These are phyloP conservation scores for Drosophila neutralis DNA, from an alignment of 2,888 invertebrate genomes.

Conservation along the genomic window DNA sequence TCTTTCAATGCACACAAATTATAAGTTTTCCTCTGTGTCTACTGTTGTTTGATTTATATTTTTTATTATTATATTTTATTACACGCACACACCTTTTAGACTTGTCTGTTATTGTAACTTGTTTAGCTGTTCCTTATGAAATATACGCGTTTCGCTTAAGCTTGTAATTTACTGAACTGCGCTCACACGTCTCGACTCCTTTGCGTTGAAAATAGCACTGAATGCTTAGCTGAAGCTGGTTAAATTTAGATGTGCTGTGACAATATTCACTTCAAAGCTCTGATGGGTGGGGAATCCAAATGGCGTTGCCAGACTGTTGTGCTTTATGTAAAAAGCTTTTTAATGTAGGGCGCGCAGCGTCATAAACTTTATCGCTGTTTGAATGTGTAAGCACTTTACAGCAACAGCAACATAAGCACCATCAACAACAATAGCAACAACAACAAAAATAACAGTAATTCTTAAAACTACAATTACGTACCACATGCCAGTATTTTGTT, in stretches of 20 bases:
- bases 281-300: constrained; percentile 22
- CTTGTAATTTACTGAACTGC: constrained; percentile 26
- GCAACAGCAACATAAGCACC: constrained; percentile 2
- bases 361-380: constrained; percentile 2
- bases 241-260: constrained; percentile 32
- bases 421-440: constrained; percentile 11
- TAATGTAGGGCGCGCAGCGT: constrained; percentile 6
- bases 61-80: constrained; percentile 14
- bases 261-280: constrained; percentile 41
- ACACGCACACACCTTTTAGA: constrained; percentile 39
- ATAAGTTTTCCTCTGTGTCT: constrained; percentile 22
- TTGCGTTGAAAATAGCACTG: constrained; percentile 49
- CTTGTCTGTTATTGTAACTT: constrained; percentile 32
- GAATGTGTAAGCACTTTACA: constrained; percentile 5
- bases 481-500: constrained; percentile 14
- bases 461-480: constrained; percentile 19
- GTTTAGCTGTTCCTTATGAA: constrained; percentile 42
- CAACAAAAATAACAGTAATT: constrained; percentile 2
- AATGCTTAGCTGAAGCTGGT: constrained; percentile 15
- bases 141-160: constrained; percentile 43
- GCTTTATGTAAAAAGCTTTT: constrained; percentile 15
- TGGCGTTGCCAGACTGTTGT: constrained; percentile 32
- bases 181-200: constrained; percentile 39
- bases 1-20: constrained; percentile 40
- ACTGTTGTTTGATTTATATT: constrained; percentile 26